Base-by-base conservation (phyloP, 2,888 invertebrate genomes). In the Harpalus rubripes region DNA sequence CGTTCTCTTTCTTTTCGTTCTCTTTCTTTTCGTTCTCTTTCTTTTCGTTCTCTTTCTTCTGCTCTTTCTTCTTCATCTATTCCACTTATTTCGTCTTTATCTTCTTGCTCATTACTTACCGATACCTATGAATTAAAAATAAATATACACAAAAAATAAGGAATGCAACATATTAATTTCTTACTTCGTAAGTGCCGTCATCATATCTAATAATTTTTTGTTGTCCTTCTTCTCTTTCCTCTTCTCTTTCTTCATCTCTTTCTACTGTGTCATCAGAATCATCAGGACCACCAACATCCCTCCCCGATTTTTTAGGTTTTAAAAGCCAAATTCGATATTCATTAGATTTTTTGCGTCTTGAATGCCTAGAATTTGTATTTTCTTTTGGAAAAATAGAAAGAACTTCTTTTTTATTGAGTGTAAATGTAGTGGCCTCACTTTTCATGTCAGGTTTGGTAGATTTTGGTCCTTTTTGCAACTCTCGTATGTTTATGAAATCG, bases 331-430 rank as follows among this genome's bases (percentile, higher is more conserved):
- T 52, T 52, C 44, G 44, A 52, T 52, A 52, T 59, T 59, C 4
- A 59, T 59, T 59, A 59, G 44, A 52, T 59, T 59, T 59, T 16
- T 59, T 16, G n/a, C 10, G 18, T 59, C 59, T 59, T 32, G 32
- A 32, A 7, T 52, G 44, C 12, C 44, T 12, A 12, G 44, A 32
- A 32, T 32, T 32, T 32, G 32, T 32, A 32, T 52, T 52, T 12
- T 0, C 44, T 52, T 52, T 52, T 52, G 8, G 10, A 52, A 52
- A 52, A 52, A 52, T 52, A 12, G 44, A 8, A 52, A 52, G 8
- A 10, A 52, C 12, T 8, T 52, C 44, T 52, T 52, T 52, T 12
- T 52, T 52, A 52, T 52, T 6, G 2, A 52, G 44, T 52, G 8
- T 52, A 12, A 52, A 12, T 12, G 44, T 52, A 52, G 44, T 52